Percentiles rank a stretch among this genome's conserved stretches.
These are phyloP conservation scores for Chironomus striatipennis DNA, from an alignment of 1,140 invertebrate genomes.

Conservation along the genomic window DNA sequence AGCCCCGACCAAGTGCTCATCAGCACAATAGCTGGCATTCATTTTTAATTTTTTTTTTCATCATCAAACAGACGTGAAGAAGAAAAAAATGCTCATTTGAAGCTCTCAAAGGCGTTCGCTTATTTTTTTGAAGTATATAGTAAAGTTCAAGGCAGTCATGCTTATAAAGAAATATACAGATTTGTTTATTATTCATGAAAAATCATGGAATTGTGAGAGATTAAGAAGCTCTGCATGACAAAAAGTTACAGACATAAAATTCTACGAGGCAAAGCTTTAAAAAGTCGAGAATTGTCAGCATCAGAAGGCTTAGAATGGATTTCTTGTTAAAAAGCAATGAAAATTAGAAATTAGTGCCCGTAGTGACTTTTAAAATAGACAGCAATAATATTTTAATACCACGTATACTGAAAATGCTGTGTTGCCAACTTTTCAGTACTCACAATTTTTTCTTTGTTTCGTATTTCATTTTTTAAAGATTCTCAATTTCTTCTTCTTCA, in stretches of 20 bases:
- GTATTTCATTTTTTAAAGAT: neutral
- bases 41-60: neutral
- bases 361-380: neutral
- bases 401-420: neutral
- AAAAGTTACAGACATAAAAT: conserved; percentile 1
- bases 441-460: neutral
- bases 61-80: neutral
- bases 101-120: neutral
- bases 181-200: neutral
- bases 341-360: neutral
- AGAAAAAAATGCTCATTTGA: neutral
- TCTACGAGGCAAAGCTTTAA: neutral
- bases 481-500: neutral
- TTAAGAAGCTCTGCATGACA: neutral
- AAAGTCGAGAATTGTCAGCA: neutral
- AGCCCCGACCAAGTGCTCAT: too few species aligned
- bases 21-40: too few species aligned
- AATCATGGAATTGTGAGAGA: neutral
- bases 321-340: neutral
- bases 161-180: neutral
- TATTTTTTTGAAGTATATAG: neutral
- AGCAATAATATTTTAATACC: neutral
- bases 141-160: conserved; percentile 12
- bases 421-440: neutral
- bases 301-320: neutral